Percentiles rank a stretch among this genome's conserved stretches.
phyloP scores from a whole-genome alignment of 2,888 invertebrate genomes.

The Desoria tigrina region DNA sequence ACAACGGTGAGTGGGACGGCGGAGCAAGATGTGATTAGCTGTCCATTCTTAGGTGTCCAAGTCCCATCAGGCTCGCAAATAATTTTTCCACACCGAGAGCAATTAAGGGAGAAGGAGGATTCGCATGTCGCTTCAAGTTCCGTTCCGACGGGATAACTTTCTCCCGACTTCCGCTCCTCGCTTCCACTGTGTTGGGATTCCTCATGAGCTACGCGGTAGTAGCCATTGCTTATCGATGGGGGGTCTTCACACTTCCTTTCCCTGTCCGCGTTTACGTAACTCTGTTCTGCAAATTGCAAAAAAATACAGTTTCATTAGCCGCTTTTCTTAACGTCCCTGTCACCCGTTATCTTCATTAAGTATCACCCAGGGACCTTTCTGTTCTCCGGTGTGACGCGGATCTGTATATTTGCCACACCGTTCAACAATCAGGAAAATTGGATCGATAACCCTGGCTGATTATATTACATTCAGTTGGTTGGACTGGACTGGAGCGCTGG shows the following conservation, averaged over 20 bases:
- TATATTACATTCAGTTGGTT: too few species aligned
- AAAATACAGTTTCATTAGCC: constrained; percentile 7
- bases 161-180: constrained; percentile 10
- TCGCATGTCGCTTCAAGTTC: constrained; percentile 24
- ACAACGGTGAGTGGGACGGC: constrained; percentile 17
- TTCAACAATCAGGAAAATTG: too few species aligned
- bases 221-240: constrained; percentile 9
- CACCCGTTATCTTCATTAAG: too few species aligned
- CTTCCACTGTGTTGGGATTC: background rate
- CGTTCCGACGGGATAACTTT: constrained; percentile 31
- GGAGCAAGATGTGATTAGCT: constrained; percentile 41
- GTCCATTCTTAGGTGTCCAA: constrained; percentile 43
- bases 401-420: too few species aligned
- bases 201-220: background rate
- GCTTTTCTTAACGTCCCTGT: background rate
- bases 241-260: constrained; percentile 8
- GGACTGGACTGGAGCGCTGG: too few species aligned
- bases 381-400: too few species aligned
- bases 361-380: too few species aligned
- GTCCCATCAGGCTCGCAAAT: constrained; percentile 40
- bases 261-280: background rate
- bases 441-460: too few species aligned
- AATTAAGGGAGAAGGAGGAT: constrained; percentile 39
- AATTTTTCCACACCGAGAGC: constrained; percentile 47
- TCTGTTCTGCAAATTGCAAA: constrained; percentile 11